Percentiles rank a stretch among this genome's conserved stretches.
phyloP scores from a whole-genome alignment of 2,113 vertebrate genomes.

The Oryzias celebensis region DNA sequence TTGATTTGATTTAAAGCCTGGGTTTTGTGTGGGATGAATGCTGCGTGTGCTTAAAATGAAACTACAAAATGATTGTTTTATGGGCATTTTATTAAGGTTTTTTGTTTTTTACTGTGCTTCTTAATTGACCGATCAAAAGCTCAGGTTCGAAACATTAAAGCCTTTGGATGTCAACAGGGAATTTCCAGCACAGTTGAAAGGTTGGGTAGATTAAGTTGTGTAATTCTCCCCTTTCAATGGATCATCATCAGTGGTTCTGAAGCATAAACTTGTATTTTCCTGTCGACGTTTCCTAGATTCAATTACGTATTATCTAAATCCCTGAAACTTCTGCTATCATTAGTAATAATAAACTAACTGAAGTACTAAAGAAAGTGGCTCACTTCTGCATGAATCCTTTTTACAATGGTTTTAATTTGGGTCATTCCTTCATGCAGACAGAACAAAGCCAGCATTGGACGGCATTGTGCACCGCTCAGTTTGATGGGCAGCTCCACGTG shows the following conservation, averaged over 20 bases:
- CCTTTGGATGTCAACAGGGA: constrained; percentile 15
- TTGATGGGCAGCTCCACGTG: constrained; percentile 75
- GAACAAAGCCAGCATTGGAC: constrained; percentile 34
- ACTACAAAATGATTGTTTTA: too few species aligned
- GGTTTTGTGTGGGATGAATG: too few species aligned
- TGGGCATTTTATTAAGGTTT: not conserved
- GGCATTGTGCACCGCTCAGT: constrained; percentile 41
- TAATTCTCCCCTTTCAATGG: constrained; percentile 32
- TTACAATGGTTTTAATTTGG: not conserved
- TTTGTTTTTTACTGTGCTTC: not conserved
- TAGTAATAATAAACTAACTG: not conserved
- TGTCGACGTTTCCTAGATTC: too few species aligned
- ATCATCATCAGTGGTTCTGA: constrained; percentile 10
- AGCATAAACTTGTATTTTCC: not conserved
- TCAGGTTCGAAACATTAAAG: constrained; percentile 22
- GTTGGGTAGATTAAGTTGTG: constrained; percentile 44
- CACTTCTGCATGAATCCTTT: not conserved
- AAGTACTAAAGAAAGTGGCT: not conserved
- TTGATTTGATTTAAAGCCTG: too few species aligned
- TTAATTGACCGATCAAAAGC: not conserved
- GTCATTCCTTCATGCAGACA: constrained; percentile 20
- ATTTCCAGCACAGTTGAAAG: constrained; percentile 46
- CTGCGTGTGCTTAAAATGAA: too few species aligned
- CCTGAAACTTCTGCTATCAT: too few species aligned
- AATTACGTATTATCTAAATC: too few species aligned